These are phyloP conservation scores for Monopis laevigella DNA, from an alignment of 2,888 invertebrate species.

Conservation along the genomic window DNA sequence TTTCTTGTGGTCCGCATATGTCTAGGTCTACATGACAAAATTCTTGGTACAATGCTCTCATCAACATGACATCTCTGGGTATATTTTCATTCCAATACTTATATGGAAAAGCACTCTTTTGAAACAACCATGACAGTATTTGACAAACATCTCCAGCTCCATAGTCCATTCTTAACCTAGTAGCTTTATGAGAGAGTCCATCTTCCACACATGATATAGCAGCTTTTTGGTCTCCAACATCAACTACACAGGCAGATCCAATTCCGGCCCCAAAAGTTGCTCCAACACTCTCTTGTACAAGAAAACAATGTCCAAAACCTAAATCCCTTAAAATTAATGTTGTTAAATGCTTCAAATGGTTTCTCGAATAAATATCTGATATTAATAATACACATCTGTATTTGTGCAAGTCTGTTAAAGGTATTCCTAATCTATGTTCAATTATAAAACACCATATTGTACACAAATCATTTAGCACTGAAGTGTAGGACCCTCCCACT, in stretches of 20 bases:
- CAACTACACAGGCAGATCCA: constrained; percentile 90
- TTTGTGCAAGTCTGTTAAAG: constrained; percentile 72
- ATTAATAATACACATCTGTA: constrained; percentile 89
- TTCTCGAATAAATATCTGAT: constrained; percentile 89
- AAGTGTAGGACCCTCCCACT: constrained; percentile 85
- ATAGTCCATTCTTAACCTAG: constrained; percentile 85
- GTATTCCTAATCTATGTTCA: constrained; percentile 79
- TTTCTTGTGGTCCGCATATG: constrained; percentile 88
- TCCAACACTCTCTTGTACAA: constrained; percentile 76
- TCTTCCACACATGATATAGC: constrained; percentile 97
- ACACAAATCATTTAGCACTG: constrained; percentile 86
- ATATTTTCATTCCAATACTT: constrained; percentile 79
- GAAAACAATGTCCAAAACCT: constrained; percentile 86
- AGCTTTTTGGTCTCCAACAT: constrained; percentile 95
- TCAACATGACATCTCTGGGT: constrained; percentile 79
- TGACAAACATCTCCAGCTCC: constrained; percentile 94
- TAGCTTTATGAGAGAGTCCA: constrained; percentile 90
- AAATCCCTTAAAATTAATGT: constrained; percentile 81
- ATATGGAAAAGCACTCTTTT: constrained; percentile 91
- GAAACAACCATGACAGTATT: constrained; percentile 86
- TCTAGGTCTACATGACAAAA: constrained; percentile 92
- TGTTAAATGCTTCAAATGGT: constrained; percentile 85
- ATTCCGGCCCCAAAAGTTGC: constrained; percentile 62
- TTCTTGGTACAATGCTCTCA: constrained; percentile 87
- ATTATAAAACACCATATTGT: constrained; percentile 89